A percentile compares a stretch with the other conserved stretches of the same genome.
phyloP scores from a whole-genome alignment of 2,888 invertebrate genomes.

The Caenorhabditis panamensis region DNA sequence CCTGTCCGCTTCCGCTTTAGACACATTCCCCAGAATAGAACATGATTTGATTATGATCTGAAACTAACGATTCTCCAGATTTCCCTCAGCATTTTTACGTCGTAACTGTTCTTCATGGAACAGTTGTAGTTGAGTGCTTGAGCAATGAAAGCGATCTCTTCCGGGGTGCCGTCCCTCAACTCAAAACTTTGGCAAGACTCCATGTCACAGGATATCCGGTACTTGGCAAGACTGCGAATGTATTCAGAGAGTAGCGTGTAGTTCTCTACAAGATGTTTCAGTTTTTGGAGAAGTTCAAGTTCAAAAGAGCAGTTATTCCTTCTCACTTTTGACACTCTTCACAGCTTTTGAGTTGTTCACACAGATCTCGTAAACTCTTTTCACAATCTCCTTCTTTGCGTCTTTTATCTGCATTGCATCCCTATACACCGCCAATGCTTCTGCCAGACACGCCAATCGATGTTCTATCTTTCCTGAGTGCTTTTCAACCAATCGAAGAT shows the following conservation, averaged over 20 bases:
- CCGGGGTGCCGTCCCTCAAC: conserved; percentile 49
- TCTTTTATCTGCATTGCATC: conserved; percentile 66
- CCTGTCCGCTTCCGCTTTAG: conserved; percentile 59
- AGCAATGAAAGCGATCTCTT: conserved; percentile 48
- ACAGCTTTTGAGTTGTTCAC: conserved; percentile 65
- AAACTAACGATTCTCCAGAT: neutral
- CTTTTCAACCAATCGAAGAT: conserved; percentile 61
- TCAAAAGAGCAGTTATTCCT: too few relatives aligned
- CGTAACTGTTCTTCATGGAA: conserved; percentile 66
- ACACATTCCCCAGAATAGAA: conserved; percentile 36
- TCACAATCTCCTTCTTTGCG: conserved; percentile 68
- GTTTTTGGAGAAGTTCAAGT: neutral
- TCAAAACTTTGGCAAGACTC: conserved; percentile 56
- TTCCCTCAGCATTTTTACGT: conserved; percentile 38
- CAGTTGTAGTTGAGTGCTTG: conserved; percentile 69
- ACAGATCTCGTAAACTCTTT: conserved; percentile 70
- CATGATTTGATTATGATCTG: conserved; percentile 58
- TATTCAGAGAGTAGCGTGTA: conserved; percentile 38
- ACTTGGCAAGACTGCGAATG: conserved; percentile 16
- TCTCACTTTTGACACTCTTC: conserved; percentile 69
- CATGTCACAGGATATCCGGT: conserved; percentile 46
- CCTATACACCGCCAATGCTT: conserved; percentile 62
- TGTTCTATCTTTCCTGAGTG: conserved; percentile 66
- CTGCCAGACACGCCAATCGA: conserved; percentile 59
- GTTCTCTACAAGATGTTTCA: conserved; percentile 45